Conservation (phyloP, 2,888 invertebrate genomes). For the Acholoe squamosa region DNA sequence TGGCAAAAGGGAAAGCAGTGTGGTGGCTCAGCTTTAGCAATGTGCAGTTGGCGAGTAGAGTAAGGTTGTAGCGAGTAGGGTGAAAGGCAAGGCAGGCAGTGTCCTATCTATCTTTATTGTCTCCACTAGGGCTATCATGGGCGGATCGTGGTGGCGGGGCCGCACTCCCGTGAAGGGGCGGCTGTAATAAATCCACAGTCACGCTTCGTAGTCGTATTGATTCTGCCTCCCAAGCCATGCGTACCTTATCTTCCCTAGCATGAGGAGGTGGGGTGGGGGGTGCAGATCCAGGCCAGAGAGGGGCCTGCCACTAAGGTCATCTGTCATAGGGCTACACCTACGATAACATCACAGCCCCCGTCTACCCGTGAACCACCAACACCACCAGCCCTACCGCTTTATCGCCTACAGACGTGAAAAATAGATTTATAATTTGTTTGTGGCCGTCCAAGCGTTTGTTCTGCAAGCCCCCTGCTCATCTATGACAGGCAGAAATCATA, state of each 20-base stretch:
- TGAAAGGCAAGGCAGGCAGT: not conserved
- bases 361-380: not conserved
- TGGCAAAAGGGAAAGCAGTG: not conserved
- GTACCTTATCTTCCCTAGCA: not conserved
- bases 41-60: not conserved
- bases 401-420: slow-evolving; percentile 20
- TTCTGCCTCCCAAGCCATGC: not conserved
- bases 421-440: slow-evolving; percentile 35
- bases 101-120: slow-evolving; percentile 8
- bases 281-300: not conserved
- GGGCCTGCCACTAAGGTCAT: not conserved
- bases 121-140: slow-evolving; percentile 33
- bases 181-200: not conserved
- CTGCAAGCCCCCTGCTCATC: not conserved
- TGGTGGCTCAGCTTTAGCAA: not conserved
- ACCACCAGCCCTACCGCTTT: not conserved
- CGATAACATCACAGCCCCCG: not conserved
- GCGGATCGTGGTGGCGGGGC: not conserved
- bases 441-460: slow-evolving; percentile 13
- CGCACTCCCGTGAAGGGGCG: not conserved
- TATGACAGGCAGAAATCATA: slow-evolving; percentile 6
- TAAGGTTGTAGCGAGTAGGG: not conserved
- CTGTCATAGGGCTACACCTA: not conserved
- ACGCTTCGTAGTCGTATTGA: slow-evolving; percentile 4
- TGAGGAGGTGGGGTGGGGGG: not conserved